Base-by-base conservation (phyloP, 2,113 vertebrate species). In the Pomatorhinus ruficollis region DNA sequence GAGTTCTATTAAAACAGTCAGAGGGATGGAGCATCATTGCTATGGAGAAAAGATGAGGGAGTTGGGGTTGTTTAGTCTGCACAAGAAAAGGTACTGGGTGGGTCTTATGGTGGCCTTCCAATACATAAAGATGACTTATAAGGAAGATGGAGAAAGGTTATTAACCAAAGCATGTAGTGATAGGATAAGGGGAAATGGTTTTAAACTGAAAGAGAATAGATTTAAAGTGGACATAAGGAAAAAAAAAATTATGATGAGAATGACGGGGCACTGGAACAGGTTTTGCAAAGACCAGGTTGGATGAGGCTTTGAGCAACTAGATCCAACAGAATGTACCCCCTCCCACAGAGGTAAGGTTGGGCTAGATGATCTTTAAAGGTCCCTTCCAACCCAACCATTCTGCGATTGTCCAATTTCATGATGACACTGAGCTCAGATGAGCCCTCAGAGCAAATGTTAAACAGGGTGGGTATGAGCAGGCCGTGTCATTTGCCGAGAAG, bases 201-300 rank as follows among this genome's bases (percentile, higher is more conserved):
- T 80, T 49, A 56, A 63, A 57, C 9, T 28, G 37, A 80, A 63
- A 64, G 22, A 47, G 8, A 9, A 18, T 15, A 40, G n/a, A 57
- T 52, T 87, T 91, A 52, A 24, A 37, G 5, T 18, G 6, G 11
- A 31, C 4, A 20, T 31, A 57, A 35, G 30, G 35, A 56, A 25
- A 14, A n/a, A n/a, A n/a, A n/a, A n/a, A n/a, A n/a, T n/a, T n/a
- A 8, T 30, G 3, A 18, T 14, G 20, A 15, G 9, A 3, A 4
- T 71, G 40, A 25, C 47, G 17, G 9, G 21, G 2, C 11, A 25
- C 30, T 40, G 57, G 25, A 40, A 56, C 16, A 35, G 9, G 9
- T 64, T 71, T 47, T 56, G 16, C 17, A 47, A 35, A 63, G 13
- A 39, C 20, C 16, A 3, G 4, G 40, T 25, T 47, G 20, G 9